Base-by-base conservation (phyloP, 2,888 invertebrate genomes). In the Drosophila paramelanica region DNA sequence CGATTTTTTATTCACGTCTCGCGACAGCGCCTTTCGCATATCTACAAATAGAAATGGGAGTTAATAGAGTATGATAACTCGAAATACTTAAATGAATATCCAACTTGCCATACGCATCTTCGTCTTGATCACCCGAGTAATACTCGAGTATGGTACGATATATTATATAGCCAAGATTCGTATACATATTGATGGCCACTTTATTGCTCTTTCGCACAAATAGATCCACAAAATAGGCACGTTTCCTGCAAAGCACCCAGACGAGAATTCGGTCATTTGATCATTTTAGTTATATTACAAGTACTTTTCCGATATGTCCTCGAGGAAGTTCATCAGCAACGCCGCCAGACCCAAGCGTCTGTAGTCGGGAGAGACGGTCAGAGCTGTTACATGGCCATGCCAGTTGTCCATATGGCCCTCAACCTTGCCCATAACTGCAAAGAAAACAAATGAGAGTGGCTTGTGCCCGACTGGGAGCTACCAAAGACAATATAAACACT, bases 301-400 rank as follows among this genome's bases (percentile, higher is more conserved):
- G 88, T 93, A 97, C 97, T 97, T 97, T 93, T 99, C 99, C 2
- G 99, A 99, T 61, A 98, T 96, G 91, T 98, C 97, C 93, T 99
- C 99, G 51, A 99, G 93, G 81, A 96, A 96, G 87, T 95, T 96
- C 98, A 99, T 99, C 47, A 99, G 93, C 56, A 96, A 96, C 5
- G 96, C 98, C 41, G 99, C 99, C 56, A 99, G 93, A 2, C 98
- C 98, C 11, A 99, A 93, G 77, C 99, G 94, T 87, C 99, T 94
- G 90, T 97, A 99, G 90, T 98, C 97, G 1, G 98, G 98, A 5
- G 98, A 97, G 2, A 99, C 98, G 6, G 98, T 98, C 39, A 99
- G 93, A 2, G 99, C 99, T 45, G 99, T 99, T 10, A 99, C 99
- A 93, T 99, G 99, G 0, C 99, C 99, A 93, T 99, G 99, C 98